Conservation (phyloP, 2,888 invertebrate genomes). For the Hypselothyrea guttata region DNA sequence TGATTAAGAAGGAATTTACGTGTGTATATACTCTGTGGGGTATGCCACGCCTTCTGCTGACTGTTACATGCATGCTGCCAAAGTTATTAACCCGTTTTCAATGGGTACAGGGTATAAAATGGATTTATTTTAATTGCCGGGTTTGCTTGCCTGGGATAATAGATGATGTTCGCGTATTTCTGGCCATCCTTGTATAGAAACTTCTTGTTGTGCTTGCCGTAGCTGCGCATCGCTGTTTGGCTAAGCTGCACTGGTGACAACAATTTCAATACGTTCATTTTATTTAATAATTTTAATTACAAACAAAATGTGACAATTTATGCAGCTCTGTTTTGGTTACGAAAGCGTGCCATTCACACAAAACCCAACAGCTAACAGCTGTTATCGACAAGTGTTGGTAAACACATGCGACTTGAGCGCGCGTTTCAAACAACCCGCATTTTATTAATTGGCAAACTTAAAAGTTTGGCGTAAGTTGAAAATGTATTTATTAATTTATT, state of each 20-base stretch:
- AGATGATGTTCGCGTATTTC: slow-evolving; percentile 83
- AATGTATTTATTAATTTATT: too few relatives aligned
- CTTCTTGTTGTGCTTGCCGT: slow-evolving; percentile 82
- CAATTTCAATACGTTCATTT: slow-evolving; percentile 59
- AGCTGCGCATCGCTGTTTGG: slow-evolving; percentile 55
- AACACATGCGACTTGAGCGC: neutral
- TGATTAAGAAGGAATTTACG: too few relatives aligned
- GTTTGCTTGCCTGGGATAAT: slow-evolving; percentile 86
- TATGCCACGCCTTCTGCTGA: too few relatives aligned
- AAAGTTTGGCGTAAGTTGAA: too few relatives aligned
- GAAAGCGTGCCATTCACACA: slow-evolving; percentile 47
- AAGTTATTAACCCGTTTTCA: too few relatives aligned
- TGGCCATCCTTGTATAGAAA: slow-evolving; percentile 81
- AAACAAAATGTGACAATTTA: neutral
- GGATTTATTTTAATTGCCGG: too few relatives aligned
- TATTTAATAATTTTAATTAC: slow-evolving; percentile 28
- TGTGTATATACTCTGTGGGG: too few relatives aligned
- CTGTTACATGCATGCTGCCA: too few relatives aligned
- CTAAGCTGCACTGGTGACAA: slow-evolving; percentile 50
- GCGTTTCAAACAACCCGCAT: neutral
- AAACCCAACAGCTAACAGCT: too few relatives aligned
- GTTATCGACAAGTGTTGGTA: neutral
- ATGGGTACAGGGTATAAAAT: too few relatives aligned
- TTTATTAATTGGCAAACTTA: neutral
- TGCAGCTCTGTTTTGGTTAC: slow-evolving; percentile 56